Conservation (phyloP, 2,113 vertebrate genomes). For the Rallus limicola region DNA sequence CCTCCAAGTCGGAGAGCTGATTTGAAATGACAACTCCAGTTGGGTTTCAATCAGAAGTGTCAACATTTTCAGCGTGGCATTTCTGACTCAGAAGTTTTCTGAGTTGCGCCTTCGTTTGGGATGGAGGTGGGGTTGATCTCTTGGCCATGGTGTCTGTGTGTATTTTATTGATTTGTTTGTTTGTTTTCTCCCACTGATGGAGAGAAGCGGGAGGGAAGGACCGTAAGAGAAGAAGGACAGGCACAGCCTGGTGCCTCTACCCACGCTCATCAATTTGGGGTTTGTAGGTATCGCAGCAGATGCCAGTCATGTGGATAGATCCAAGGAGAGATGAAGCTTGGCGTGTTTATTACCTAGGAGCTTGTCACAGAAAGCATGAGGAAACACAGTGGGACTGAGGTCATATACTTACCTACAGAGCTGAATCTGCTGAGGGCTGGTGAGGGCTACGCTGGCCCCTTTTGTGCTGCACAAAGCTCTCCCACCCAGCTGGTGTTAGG, state of each 20-base stretch:
- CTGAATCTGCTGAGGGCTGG: fast-evolving
- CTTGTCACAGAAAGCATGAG: background rate
- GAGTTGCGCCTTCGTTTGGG: background rate
- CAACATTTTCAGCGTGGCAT: background rate
- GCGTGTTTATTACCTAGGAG: background rate
- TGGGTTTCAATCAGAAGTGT: conserved; percentile 41
- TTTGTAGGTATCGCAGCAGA: background rate
- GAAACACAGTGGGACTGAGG: background rate
- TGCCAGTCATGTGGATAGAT: fast-evolving
- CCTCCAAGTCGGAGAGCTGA: background rate
- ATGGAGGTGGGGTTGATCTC: background rate
- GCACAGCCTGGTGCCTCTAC: background rate
- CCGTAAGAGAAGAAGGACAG: fast-evolving
- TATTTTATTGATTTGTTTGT: background rate
- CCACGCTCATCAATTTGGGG: no score
- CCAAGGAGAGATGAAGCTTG: fast-evolving
- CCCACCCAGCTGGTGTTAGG: no score
- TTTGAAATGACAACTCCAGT: background rate
- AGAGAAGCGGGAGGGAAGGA: background rate
- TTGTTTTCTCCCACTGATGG: background rate
- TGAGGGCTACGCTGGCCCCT: background rate
- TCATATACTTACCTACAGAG: fast-evolving
- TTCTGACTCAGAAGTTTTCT: background rate
- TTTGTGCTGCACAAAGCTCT: fast-evolving
- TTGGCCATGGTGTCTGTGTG: background rate